Conservation (phyloP, 2,888 invertebrate species). For the Itoplectis maculator region DNA sequence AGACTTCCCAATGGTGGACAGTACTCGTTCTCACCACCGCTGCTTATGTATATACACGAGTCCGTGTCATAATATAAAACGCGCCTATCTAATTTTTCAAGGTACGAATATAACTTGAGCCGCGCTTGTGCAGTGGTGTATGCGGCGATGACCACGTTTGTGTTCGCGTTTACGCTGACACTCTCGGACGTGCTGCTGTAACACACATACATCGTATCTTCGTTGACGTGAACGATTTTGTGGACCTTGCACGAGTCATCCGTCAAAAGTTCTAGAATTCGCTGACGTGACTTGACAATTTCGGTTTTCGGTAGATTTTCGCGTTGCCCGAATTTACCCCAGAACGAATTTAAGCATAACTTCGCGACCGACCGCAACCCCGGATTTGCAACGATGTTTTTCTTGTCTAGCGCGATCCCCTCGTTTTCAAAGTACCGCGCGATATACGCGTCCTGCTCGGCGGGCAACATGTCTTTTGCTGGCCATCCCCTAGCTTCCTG, state of each 20-base stretch:
- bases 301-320: slow-evolving; percentile 58
- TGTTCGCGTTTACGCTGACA: not conserved
- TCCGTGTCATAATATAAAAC: slow-evolving; percentile 82
- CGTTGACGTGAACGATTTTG: slow-evolving; percentile 62
- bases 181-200: slow-evolving; percentile 30
- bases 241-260: slow-evolving; percentile 63
- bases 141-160: slow-evolving; percentile 78
- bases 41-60: slow-evolving; percentile 75
- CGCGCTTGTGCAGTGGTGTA: slow-evolving; percentile 80
- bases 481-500: slow-evolving; percentile 74
- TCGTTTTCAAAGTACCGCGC: slow-evolving; percentile 61
- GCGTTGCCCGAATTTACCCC: slow-evolving; percentile 71
- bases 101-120: slow-evolving; percentile 76
- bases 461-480: slow-evolving; percentile 20
- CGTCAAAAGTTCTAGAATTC: slow-evolving; percentile 59
- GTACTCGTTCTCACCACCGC: slow-evolving; percentile 19
- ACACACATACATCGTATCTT: slow-evolving; percentile 67
- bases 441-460: slow-evolving; percentile 15
- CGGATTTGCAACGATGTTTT: slow-evolving; percentile 70
- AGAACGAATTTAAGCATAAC: slow-evolving; percentile 74
- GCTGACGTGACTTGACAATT: slow-evolving; percentile 59
- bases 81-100: slow-evolving; percentile 74
- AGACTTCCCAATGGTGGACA: slow-evolving; percentile 73
- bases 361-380: slow-evolving; percentile 73
- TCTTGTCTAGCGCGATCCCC: slow-evolving; percentile 69